phyloP scores from a whole-genome alignment of 1,140 invertebrate genomes.

The Dendrolimus kikuchii region DNA sequence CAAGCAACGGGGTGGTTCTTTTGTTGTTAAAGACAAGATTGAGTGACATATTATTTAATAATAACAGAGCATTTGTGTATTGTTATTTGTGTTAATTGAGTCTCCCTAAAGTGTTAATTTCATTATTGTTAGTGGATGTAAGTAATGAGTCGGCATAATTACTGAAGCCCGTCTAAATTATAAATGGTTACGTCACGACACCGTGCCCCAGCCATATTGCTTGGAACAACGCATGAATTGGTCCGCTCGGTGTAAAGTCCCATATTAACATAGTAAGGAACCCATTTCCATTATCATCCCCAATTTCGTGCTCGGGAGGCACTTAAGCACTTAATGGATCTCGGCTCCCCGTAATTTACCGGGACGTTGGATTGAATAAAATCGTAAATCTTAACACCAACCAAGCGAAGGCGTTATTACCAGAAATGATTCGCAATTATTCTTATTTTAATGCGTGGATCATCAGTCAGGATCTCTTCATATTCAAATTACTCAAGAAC shows the following conservation, averaged over 20 bases:
- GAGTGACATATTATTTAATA: no score
- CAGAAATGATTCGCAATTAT: conserved; percentile 46
- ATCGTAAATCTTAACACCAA: conserved; percentile 63
- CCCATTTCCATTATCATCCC: conserved; percentile 66
- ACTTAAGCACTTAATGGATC: conserved; percentile 65
- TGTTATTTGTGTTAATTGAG: no score
- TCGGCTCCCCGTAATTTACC: conserved; percentile 58
- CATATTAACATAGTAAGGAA: conserved; percentile 62
- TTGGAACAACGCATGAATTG: conserved; percentile 42
- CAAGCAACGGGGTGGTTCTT: no score
- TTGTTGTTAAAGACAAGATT: no score
- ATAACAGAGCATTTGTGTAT: no score
- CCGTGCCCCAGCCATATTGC: conserved; percentile 30
- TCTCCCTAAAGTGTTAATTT: no score
- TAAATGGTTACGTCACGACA: conserved; percentile 21
- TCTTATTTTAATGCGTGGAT: conserved; percentile 27
- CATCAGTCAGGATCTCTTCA: conserved; percentile 10
- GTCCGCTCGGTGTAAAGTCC: conserved; percentile 39
- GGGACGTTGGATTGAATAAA: conserved; percentile 64
- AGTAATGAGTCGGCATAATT: conserved; percentile 21
- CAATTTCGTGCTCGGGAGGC: conserved; percentile 62
- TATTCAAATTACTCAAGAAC: no score
- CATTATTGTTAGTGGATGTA: background rate
- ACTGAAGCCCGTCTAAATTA: conserved; percentile 26
- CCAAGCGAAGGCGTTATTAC: conserved; percentile 47